A percentile compares a stretch with the other conserved stretches of the same genome.
phyloP scores from a whole-genome alignment of 1,140 invertebrate species.

The Homarus americanus region DNA sequence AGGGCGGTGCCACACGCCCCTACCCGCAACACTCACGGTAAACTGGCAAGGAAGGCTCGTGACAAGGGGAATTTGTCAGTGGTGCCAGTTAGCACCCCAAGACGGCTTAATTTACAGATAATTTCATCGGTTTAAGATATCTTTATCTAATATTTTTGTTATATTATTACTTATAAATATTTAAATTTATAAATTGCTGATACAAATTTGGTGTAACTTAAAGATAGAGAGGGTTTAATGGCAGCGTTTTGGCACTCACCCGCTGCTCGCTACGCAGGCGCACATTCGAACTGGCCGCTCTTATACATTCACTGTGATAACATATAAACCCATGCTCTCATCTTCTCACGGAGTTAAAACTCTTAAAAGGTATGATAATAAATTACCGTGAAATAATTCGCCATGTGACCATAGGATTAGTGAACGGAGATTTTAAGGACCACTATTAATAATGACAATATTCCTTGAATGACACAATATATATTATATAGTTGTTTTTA shows the following conservation, averaged over 20 bases:
- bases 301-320: neutral
- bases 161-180: too few relatives aligned
- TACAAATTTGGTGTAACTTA: too few relatives aligned
- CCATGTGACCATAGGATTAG: too few relatives aligned
- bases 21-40: neutral
- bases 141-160: neutral
- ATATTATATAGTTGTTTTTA: too few relatives aligned
- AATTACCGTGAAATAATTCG: too few relatives aligned
- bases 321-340: neutral
- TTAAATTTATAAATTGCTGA: too few relatives aligned
- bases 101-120: neutral
- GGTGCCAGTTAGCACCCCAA: neutral
- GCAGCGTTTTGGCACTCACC: constrained; percentile 11
- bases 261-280: constrained; percentile 8
- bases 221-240: neutral
- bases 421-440: too few relatives aligned
- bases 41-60: neutral
- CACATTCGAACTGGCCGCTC: constrained; percentile 33
- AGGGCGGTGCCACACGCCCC: neutral
- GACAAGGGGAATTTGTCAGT: neutral
- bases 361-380: too few relatives aligned
- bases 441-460: too few relatives aligned
- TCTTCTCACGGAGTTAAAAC: neutral
- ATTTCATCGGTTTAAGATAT: neutral
- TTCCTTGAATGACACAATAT: too few relatives aligned